Percentiles rank a stretch among this genome's conserved stretches.
Conservation (phyloP, 2,797 vertebrate genomes). For the Astyanax mexicanus region DNA sequence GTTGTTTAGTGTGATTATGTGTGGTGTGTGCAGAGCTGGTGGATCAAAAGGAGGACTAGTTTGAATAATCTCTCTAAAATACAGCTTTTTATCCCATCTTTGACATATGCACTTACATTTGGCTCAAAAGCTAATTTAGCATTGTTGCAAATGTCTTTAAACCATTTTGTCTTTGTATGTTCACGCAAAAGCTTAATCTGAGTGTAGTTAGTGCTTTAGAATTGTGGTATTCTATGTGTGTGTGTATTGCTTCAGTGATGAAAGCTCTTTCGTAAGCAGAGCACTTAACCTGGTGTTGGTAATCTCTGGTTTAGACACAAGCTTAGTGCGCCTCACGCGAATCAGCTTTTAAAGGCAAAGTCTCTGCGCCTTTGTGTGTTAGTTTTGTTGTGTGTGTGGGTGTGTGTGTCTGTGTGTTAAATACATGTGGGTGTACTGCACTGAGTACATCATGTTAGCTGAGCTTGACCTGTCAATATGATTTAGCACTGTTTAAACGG, state of each 20-base stretch:
- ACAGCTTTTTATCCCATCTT: too few relatives aligned
- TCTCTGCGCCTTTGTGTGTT: neutral
- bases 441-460: neutral
- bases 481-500: neutral
- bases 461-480: constrained; percentile 3
- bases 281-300: constrained; percentile 43
- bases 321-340: constrained; percentile 28
- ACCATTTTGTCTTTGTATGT: too few relatives aligned
- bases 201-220: constrained; percentile 36
- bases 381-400: neutral
- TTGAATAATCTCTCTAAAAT: too few relatives aligned
- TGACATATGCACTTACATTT: too few relatives aligned
- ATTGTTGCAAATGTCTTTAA: too few relatives aligned
- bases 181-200: constrained; percentile 27
- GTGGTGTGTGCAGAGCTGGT: too few relatives aligned
- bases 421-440: neutral
- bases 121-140: too few relatives aligned
- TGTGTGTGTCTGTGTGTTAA: neutral
- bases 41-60: too few relatives aligned
- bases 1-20: too few relatives aligned
- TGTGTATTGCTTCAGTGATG: constrained; percentile 23
- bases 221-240: constrained; percentile 11
- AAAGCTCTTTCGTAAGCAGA: constrained; percentile 15
- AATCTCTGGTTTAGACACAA: constrained; percentile 37
- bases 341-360: constrained; percentile 24